Conservation (phyloP, 1,140 invertebrate genomes). For the Lineus longissimus region DNA sequence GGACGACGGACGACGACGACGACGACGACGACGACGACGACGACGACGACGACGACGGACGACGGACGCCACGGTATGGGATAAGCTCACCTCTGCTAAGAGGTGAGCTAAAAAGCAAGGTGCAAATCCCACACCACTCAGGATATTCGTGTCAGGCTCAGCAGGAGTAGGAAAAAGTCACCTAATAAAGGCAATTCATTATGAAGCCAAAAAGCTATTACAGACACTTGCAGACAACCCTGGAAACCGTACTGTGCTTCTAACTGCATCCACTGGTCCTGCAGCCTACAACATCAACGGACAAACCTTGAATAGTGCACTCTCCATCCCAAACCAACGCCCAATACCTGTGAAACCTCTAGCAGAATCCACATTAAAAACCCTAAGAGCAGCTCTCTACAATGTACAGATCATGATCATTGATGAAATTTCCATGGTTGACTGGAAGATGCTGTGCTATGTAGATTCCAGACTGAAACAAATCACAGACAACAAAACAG, state of each 20-base stretch:
- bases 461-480: slow-evolving; percentile 13
- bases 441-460: slow-evolving; percentile 17
- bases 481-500: not conserved
- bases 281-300: slow-evolving; percentile 14
- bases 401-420: slow-evolving; percentile 18
- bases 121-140: slow-evolving; percentile 9
- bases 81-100: too few relatives aligned
- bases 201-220: slow-evolving; percentile 18
- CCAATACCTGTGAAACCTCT: not conserved
- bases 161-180: slow-evolving; percentile 21
- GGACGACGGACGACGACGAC: not conserved
- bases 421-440: slow-evolving; percentile 24
- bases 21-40: too few relatives aligned
- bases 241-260: slow-evolving; percentile 13
- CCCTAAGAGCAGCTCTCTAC: slow-evolving; percentile 8
- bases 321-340: slow-evolving; percentile 4
- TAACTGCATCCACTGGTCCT: slow-evolving; percentile 11
- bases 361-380: slow-evolving; percentile 12
- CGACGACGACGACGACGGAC: too few relatives aligned
- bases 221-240: not conserved
- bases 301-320: slow-evolving; percentile 11
- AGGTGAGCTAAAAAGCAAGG: too few relatives aligned
- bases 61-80: too few relatives aligned
- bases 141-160: slow-evolving; percentile 19
- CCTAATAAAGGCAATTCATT: slow-evolving; percentile 16